Evolutionary conservation across 2,113 vertebrate genomes (phyloP), one percentile per base, ranked within the genome.

Genomic region (Reinhardtius hippoglossoides): DNA sequence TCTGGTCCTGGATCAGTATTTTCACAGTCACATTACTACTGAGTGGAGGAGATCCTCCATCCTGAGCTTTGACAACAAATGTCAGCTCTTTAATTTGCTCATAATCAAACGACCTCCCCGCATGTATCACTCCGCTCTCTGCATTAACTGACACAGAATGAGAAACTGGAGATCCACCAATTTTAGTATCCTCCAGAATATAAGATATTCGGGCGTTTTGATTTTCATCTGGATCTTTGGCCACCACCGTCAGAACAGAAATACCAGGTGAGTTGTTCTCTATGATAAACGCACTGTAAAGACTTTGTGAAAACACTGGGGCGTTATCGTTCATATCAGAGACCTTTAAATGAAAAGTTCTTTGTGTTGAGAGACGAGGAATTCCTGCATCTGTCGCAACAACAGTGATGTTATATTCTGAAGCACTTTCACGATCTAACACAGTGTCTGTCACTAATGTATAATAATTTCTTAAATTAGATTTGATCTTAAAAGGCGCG

Each of bases 311-410:
- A 86, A 92, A 92, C 6, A 68, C 35, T 1, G 93, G 93, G 3
- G 74, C 69, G 40, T 94, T 93, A 40, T 94, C 93, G 13, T 94
- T 94, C 1, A 92, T 81, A 68, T 92, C 93, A 56, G 88, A 85
- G 0, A 93, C 13, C 20, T 85, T 88, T 37, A 92, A 63, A 56
- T 82, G 1, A 76, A 89, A 86, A 0, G 57, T 75, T 69, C 12
- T 71, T 18, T 35, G 83, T 9, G 71, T 64, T 3, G 84, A 84
- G 0, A 90, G 78, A 52, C 82, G 74, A 68, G 87, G 87, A 1
- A 21, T 78, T 37, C 89, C 91, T 14, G 63, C 44, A 59, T 92
- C 91, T 24, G 62, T 80, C 0, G 79, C 87, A 31, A 74, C 46
- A 5, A 90, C 70, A 50, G 84, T 92, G 21, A 92, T 81, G 24